Evolutionary conservation across 2,888 invertebrate genomes (phyloP).

Genomic region (Drosophila infuscata): DNA sequence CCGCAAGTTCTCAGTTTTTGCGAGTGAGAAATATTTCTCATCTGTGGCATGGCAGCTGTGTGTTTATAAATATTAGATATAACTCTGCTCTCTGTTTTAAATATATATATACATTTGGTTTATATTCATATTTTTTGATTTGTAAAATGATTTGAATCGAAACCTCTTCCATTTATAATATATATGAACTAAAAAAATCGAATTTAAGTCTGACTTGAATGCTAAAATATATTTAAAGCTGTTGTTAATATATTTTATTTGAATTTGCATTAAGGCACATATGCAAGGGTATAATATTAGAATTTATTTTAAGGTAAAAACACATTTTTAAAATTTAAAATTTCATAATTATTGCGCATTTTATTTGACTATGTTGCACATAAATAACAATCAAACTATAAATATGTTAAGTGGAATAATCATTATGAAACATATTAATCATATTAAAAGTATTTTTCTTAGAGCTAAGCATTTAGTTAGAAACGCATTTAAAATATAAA

Average conservation of each 20-base stretch:
- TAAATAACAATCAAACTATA: background rate
- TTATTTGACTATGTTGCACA: background rate
- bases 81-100: background rate
- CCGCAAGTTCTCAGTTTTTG: conserved; percentile 22
- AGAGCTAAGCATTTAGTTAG: background rate
- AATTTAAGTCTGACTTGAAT: background rate
- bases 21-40: conserved; percentile 23
- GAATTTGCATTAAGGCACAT: background rate
- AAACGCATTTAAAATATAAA: background rate
- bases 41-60: conserved; percentile 1
- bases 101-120: background rate
- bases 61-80: conserved; percentile 6
- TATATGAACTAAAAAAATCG: background rate
- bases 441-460: background rate
- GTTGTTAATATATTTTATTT: background rate
- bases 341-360: background rate
- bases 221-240: background rate
- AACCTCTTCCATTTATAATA: background rate
- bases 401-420: background rate
- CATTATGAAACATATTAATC: background rate
- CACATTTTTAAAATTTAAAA: background rate
- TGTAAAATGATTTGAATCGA: background rate
- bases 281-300: background rate
- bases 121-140: background rate
- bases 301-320: background rate